Evolutionary conservation across 2,888 invertebrate species (phyloP).

Genomic region (Allygus modestus): DNA sequence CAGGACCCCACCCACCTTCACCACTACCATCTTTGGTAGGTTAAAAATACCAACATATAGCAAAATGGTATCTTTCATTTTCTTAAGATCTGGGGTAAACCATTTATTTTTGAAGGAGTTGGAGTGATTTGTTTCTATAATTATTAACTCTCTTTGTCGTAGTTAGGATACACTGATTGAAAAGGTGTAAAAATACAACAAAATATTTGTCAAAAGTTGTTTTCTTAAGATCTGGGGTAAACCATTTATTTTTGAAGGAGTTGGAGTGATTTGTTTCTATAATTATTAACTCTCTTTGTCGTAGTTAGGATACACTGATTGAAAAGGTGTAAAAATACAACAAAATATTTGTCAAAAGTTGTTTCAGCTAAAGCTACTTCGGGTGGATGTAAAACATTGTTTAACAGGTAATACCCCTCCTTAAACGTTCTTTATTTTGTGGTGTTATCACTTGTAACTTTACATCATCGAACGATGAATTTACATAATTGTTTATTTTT

Average conservation of each 20-base stretch:
- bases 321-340: neutral
- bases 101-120: too few species aligned
- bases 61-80: constrained; percentile 1
- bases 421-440: neutral
- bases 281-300: too few species aligned
- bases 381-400: neutral
- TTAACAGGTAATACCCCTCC: neutral
- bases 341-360: neutral
- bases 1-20: too few species aligned
- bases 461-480: too few species aligned
- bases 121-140: too few species aligned
- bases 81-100: too few species aligned
- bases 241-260: too few species aligned
- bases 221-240: neutral
- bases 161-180: neutral
- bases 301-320: neutral
- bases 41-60: neutral
- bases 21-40: too few species aligned
- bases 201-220: neutral
- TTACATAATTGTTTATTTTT: too few species aligned
- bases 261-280: too few species aligned
- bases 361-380: neutral
- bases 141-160: too few species aligned
- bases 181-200: neutral
- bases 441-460: too few species aligned